Evolutionary conservation across 2,888 invertebrate genomes (phyloP).

Genomic region (Drymonia ruficornis): DNA sequence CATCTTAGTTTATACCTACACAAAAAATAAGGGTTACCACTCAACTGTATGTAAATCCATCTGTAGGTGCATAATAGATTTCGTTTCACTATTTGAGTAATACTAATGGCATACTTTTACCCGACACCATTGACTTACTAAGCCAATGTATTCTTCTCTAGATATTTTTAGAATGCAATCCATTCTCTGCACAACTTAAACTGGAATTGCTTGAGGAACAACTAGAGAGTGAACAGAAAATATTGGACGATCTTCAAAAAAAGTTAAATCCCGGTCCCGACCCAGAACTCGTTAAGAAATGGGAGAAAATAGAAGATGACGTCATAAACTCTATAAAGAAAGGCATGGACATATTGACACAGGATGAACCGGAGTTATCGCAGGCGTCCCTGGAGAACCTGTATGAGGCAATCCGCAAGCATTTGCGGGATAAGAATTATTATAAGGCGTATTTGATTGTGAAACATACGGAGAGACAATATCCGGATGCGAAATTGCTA

Average conservation of each 20-base stretch:
- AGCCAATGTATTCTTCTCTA: slow-evolving; percentile 44
- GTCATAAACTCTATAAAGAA: slow-evolving; percentile 78
- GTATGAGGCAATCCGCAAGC: slow-evolving; percentile 71
- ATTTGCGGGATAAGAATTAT: slow-evolving; percentile 76
- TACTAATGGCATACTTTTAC: too few species aligned
- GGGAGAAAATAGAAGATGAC: slow-evolving; percentile 81
- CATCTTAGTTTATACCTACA: too few species aligned
- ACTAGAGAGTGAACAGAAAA: slow-evolving; percentile 84
- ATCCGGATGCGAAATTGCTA: slow-evolving; percentile 75
- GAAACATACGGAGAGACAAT: slow-evolving; percentile 75
- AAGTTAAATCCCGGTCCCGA: slow-evolving; percentile 75
- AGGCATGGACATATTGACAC: slow-evolving; percentile 73
- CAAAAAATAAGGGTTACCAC: too few species aligned
- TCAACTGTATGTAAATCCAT: too few species aligned
- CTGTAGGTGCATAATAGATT: too few species aligned
- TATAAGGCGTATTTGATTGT: slow-evolving; percentile 81
- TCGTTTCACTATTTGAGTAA: too few species aligned
- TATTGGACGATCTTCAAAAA: slow-evolving; percentile 86
- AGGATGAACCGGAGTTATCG: slow-evolving; percentile 75
- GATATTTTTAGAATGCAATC: slow-evolving; percentile 93
- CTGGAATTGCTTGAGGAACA: slow-evolving; percentile 84
- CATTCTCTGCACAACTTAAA: slow-evolving; percentile 91
- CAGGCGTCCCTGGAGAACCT: slow-evolving; percentile 74
- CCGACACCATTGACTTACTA: background rate
- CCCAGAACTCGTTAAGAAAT: slow-evolving; percentile 75